Conservation (phyloP, 2,797 vertebrate genomes). For the Gymnothorax javanicus region DNA sequence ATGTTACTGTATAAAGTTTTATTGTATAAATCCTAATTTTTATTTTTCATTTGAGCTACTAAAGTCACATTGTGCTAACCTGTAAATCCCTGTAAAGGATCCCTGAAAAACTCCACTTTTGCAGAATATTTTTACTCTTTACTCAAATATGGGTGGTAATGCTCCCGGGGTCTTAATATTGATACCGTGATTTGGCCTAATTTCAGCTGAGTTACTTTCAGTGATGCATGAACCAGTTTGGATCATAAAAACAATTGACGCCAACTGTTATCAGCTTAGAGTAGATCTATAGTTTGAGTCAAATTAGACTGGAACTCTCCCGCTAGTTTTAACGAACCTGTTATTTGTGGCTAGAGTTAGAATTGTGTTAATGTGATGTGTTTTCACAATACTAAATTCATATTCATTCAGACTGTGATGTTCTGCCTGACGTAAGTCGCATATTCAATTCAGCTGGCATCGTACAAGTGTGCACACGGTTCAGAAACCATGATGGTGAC, state of each 20-base stretch:
- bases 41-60: not conserved
- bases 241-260: not conserved
- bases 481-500: not conserved
- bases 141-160: not conserved
- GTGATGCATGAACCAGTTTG: not conserved
- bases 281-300: not conserved
- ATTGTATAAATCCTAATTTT: not conserved
- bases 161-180: conserved; percentile 26
- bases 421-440: not conserved
- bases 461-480: not conserved
- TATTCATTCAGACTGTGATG: not conserved
- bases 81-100: not conserved
- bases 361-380: not conserved
- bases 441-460: not conserved
- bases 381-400: not conserved
- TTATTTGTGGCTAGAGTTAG: not conserved
- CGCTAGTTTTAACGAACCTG: not conserved
- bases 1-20: too few species aligned
- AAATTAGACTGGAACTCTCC: not conserved
- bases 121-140: too few species aligned
- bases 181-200: conserved; percentile 3
- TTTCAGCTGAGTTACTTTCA: not conserved
- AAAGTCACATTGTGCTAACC: not conserved
- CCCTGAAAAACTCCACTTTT: not conserved
- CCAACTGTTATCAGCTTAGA: not conserved